These are phyloP conservation scores for Sebastes taczanowskii DNA, from an alignment of 2,797 vertebrate species.

Conservation along the genomic window DNA sequence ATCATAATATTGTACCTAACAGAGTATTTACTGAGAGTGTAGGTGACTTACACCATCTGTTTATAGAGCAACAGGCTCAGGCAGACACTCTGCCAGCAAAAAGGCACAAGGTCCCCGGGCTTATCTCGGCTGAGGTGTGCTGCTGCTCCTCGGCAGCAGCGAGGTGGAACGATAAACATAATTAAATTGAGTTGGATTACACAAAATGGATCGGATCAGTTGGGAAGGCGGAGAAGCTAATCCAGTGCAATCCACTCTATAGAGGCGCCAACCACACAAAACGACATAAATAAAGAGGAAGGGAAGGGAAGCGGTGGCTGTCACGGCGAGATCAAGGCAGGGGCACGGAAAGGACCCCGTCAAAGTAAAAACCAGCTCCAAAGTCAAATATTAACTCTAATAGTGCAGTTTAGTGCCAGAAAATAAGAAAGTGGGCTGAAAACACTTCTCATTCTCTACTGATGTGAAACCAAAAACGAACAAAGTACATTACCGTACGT, in stretches of 20 bases:
- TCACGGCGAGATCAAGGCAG: slow-evolving; percentile 32
- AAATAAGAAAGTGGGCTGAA: neutral
- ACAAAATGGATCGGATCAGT: slow-evolving; percentile 83
- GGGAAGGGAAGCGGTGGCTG: slow-evolving; percentile 37
- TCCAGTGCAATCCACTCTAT: slow-evolving; percentile 81
- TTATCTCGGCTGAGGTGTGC: slow-evolving; percentile 78
- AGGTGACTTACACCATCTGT: slow-evolving; percentile 76
- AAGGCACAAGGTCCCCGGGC: slow-evolving; percentile 71
- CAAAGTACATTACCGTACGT: neutral
- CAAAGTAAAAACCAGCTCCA: slow-evolving; percentile 10
- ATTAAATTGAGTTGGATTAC: slow-evolving; percentile 86
- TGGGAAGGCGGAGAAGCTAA: slow-evolving; percentile 79
- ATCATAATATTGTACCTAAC: slow-evolving; percentile 55
- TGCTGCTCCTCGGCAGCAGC: slow-evolving; percentile 69
- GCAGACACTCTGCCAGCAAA: slow-evolving; percentile 70
- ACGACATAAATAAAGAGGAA: slow-evolving; percentile 68
- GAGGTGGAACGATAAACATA: slow-evolving; percentile 84
- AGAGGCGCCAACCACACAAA: slow-evolving; percentile 74
- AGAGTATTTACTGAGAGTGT: slow-evolving; percentile 64
- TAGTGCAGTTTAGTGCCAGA: neutral
- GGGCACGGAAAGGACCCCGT: slow-evolving; percentile 36
- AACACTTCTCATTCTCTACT: neutral
- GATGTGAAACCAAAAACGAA: neutral
- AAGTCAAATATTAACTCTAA: slow-evolving; percentile 44
- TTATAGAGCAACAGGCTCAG: slow-evolving; percentile 75